Conservation (phyloP, 2,797 vertebrate species). For the Schizopygopsis malacanthus region DNA sequence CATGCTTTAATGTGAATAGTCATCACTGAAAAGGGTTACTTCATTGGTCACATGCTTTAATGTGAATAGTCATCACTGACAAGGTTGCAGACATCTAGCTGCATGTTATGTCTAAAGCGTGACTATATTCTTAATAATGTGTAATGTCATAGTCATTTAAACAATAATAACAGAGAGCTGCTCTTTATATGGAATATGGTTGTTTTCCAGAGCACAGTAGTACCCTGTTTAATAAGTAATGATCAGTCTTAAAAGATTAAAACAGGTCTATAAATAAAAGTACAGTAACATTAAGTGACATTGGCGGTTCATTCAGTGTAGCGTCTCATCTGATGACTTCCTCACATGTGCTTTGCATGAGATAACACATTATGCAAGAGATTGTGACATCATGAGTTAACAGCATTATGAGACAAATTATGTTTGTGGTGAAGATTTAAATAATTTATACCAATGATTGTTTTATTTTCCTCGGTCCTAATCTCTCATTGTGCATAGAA, state of each 20-base stretch:
- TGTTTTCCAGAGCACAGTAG: neutral
- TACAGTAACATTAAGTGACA: constrained; percentile 1
- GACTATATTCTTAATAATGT: neutral
- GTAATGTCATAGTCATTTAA: neutral
- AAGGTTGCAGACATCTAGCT: neutral
- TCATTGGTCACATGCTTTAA: neutral
- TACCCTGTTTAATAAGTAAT: constrained; percentile 25
- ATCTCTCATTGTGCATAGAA: neutral
- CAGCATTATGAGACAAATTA: neutral
- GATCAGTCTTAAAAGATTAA: constrained; percentile 28
- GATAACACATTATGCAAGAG: constrained; percentile 1
- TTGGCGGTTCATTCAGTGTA: neutral
- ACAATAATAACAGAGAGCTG: neutral
- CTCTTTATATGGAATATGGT: neutral
- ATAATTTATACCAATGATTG: neutral
- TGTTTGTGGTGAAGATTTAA: constrained; percentile 2
- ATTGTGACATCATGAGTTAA: neutral
- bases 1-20: neutral
- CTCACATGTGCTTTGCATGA: neutral
- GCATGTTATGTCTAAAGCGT: neutral
- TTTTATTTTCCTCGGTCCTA: constrained; percentile 19
- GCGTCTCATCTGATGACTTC: neutral
- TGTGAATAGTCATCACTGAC: neutral
- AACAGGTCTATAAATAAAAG: neutral
- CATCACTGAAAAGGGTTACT: too few species aligned